Evolutionary conservation across 2,113 vertebrate genomes (phyloP).

Genomic region (Gallinago paraguaiae): DNA sequence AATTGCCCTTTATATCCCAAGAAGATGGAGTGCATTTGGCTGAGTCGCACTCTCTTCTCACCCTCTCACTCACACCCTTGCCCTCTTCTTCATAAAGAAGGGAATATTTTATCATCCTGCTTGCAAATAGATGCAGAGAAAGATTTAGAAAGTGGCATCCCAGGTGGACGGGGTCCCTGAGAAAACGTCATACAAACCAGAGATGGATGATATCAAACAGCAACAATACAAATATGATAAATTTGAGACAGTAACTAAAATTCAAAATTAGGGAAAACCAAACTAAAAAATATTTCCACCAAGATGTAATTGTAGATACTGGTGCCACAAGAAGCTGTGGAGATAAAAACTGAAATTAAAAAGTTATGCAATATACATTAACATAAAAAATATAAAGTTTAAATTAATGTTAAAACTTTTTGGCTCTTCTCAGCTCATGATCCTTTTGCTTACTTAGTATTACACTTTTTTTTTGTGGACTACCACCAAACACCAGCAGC

Average conservation of each 20-base stretch:
- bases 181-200: not conserved
- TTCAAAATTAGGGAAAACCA: not conserved
- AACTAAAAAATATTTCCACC: not conserved
- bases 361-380: not conserved
- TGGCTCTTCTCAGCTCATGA: not conserved
- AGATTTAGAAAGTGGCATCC: not conserved
- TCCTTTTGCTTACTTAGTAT: not conserved
- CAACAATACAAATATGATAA: not conserved
- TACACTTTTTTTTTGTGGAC: not conserved
- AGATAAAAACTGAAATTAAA: not conserved
- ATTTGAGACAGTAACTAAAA: not conserved
- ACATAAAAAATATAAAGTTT: not conserved
- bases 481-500: not conserved
- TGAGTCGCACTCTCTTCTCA: not conserved
- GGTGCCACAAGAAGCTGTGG: not conserved
- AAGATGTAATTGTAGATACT: not conserved
- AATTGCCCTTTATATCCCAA: not conserved
- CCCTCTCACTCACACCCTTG: too few relatives aligned
- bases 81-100: not conserved
- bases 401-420: not conserved
- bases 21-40: not conserved
- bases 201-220: not conserved
- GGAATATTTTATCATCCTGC: not conserved
- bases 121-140: not conserved
- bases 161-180: not conserved